These are phyloP conservation scores for Tenthredo scrophulariae DNA, from an alignment of 2,888 invertebrate genomes.

Conservation along the genomic window DNA sequence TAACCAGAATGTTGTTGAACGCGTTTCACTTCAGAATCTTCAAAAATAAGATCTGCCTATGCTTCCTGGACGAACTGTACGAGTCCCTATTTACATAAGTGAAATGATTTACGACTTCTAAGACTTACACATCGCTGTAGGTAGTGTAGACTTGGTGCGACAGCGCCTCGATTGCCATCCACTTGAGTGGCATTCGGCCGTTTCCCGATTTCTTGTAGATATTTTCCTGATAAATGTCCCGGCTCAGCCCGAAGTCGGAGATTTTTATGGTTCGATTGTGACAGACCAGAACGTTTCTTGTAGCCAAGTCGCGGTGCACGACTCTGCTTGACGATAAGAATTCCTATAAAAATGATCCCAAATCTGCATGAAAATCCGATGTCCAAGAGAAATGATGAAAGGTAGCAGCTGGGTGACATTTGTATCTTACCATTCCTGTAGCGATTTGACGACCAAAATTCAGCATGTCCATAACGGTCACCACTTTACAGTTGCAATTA, in stretches of 20 bases:
- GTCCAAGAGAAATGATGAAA: background rate
- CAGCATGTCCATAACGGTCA: slow-evolving; percentile 84
- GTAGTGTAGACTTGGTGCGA: slow-evolving; percentile 90
- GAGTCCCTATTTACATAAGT: background rate
- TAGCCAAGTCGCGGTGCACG: slow-evolving; percentile 93
- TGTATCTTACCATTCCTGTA: slow-evolving; percentile 87
- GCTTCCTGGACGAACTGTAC: background rate
- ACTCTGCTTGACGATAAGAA: slow-evolving; percentile 89
- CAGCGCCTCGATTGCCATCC: slow-evolving; percentile 94
- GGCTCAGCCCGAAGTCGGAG: slow-evolving; percentile 92
- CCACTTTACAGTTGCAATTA: slow-evolving; percentile 67
- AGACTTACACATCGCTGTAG: slow-evolving; percentile 85
- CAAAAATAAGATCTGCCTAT: background rate
- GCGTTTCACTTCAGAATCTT: background rate
- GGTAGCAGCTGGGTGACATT: background rate
- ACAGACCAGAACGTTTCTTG: slow-evolving; percentile 91
- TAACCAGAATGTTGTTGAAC: background rate
- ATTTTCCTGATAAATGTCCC: slow-evolving; percentile 92
- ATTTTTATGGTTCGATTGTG: slow-evolving; percentile 89
- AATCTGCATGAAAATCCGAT: background rate
- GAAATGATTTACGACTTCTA: background rate
- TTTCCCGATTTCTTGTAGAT: slow-evolving; percentile 89
- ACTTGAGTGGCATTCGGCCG: slow-evolving; percentile 91
- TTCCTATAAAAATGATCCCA: slow-evolving; percentile 80
- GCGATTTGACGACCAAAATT: slow-evolving; percentile 91